phyloP scores from a whole-genome alignment of 2,888 invertebrate species.

The Acleris sparsana region DNA sequence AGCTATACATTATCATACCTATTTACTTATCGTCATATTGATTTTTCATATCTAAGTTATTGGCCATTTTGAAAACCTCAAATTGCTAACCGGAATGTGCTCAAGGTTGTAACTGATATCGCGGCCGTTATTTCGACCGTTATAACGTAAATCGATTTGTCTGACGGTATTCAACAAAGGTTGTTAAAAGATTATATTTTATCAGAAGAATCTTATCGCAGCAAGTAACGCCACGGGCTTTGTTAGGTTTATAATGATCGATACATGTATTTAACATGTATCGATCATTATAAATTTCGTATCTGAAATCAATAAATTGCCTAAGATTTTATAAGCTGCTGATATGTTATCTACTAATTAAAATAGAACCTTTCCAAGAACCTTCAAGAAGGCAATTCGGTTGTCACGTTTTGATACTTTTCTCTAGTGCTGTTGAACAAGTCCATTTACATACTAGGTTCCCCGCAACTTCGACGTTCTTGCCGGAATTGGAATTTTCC shows the following conservation, averaged over 20 bases:
- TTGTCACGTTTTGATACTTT: background rate
- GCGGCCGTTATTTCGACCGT: too few relatives aligned
- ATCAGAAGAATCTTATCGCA: slow-evolving; percentile 16
- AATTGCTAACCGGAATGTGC: slow-evolving; percentile 7
- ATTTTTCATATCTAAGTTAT: background rate
- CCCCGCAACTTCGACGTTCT: too few relatives aligned
- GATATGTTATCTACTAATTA: slow-evolving; percentile 3
- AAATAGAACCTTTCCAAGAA: slow-evolving; percentile 1
- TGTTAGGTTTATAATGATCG: slow-evolving; percentile 11
- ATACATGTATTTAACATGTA: background rate
- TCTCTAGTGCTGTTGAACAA: too few relatives aligned
- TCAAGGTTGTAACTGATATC: slow-evolving; percentile 2
- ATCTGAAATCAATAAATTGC: slow-evolving; percentile 8
- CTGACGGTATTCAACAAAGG: background rate
- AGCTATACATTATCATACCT: too few relatives aligned
- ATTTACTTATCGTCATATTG: too few relatives aligned
- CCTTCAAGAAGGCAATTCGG: background rate
- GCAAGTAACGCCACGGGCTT: slow-evolving; percentile 12
- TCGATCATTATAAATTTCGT: too few relatives aligned
- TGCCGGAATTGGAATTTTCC: too few relatives aligned
- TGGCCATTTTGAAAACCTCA: background rate
- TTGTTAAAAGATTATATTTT: slow-evolving; percentile 17
- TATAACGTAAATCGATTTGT: slow-evolving; percentile 4
- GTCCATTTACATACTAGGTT: too few relatives aligned
- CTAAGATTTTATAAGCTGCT: background rate